Conservation (phyloP, 2,113 vertebrate genomes). For the Vulpes lagopus region DNA sequence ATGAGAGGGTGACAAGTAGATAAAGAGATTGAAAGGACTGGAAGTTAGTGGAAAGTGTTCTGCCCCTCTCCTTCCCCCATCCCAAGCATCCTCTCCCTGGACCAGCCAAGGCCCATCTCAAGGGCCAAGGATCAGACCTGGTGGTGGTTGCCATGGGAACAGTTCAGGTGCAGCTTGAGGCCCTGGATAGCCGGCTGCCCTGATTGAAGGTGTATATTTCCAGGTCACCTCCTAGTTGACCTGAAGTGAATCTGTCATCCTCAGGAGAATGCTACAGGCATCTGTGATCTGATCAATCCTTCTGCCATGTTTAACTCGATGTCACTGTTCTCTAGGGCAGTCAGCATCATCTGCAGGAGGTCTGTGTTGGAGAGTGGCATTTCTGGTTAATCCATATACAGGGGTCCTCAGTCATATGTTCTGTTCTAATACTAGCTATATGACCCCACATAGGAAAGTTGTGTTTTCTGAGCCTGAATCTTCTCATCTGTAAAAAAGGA, state of each 20-base stretch:
- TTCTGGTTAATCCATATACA: not conserved
- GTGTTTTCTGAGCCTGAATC: not conserved
- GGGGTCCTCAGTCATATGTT: not conserved
- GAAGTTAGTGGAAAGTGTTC: not conserved
- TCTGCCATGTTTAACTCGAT: not conserved
- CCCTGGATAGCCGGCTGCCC: not conserved
- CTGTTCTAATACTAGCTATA: not conserved
- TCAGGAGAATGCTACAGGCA: not conserved
- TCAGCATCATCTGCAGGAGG: not conserved
- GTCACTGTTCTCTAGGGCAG: not conserved
- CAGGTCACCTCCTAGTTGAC: constrained; percentile 50
- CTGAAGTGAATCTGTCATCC: constrained; percentile 20
- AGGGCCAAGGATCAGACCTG: not conserved
- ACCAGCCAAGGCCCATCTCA: not conserved
- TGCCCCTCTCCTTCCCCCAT: not conserved
- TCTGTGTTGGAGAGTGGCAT: not conserved
- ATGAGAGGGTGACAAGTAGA: not conserved
- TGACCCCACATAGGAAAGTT: not conserved
- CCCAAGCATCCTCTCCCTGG: not conserved
- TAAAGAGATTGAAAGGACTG: not conserved
- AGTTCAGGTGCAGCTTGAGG: not conserved
- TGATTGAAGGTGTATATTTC: constrained; percentile 19
- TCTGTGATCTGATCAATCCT: not conserved
- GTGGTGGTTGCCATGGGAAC: constrained; percentile 45
- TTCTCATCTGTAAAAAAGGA: not conserved